Base-by-base conservation (phyloP, 1,140 invertebrate species). In the Bactericera cockerelli region DNA sequence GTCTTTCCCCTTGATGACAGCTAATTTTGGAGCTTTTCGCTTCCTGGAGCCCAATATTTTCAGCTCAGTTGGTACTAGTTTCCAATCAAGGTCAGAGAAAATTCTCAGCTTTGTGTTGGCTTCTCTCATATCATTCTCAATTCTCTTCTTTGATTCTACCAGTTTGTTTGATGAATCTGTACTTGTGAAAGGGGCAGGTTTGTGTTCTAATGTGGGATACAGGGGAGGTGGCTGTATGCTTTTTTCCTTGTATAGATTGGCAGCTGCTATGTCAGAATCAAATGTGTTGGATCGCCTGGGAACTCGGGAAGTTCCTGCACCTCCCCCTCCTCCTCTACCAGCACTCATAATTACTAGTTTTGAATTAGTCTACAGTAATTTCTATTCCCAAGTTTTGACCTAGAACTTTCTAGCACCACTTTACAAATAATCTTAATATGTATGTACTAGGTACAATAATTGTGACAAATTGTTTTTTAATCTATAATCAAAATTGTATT, bases 1-100 rank as follows among this genome's bases (percentile, higher is more conserved):
- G 11, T 62, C 69, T 56, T 78, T 77, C 11, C 71, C 74, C 21
- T 74, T 74, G 60, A 10, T 49, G 19, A 19, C 19, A n/a, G 6
- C 19, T 22, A 49, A n/a, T 19, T 8, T 22, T 25, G 11, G 39
- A 56, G 16, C 31, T 54, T 25, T 59, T 31, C 2, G 39, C 57
- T n/a, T 49, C 8, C 4, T 16, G 4, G n/a, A 4, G 6, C n/a
- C n/a, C 22, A 49, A 6, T n/a, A n/a, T n/a, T 49, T 49, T 49
- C 22, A 49, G 19, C 22, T 49, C 42, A 19, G 4, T 16, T 49
- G 42, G 42, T n/a, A 49, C 22, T 8, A 49, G 42, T 22, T 49
- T 49, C n/a, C n/a, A 49, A 10, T 49, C 42, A 22, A 19, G n/a
- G 3, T 16, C 42, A n/a, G n/a, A 19, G 19, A 19, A 4, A 10